A percentile compares a stretch with the other conserved stretches of the same genome.
These are phyloP conservation scores for Aphodius granarius DNA, from an alignment of 2,888 invertebrate genomes.

Conservation along the genomic window DNA sequence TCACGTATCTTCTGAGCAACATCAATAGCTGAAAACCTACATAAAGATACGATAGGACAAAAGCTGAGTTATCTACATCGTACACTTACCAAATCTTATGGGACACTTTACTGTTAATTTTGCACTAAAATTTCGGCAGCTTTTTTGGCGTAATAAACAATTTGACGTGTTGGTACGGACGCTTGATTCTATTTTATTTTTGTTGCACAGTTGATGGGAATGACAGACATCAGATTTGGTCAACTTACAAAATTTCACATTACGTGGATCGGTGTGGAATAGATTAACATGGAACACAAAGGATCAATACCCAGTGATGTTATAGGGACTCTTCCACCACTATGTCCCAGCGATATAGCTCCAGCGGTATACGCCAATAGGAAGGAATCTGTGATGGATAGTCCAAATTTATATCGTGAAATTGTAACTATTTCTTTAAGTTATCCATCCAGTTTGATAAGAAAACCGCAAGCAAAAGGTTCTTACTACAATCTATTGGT, in stretches of 20 bases:
- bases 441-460: background rate
- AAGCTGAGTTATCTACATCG: background rate
- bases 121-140: background rate
- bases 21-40: background rate
- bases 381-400: background rate
- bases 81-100: background rate
- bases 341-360: background rate
- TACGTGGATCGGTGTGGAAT: background rate
- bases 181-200: background rate
- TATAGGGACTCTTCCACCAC: background rate
- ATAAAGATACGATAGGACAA: background rate
- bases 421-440: background rate
- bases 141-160: background rate
- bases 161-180: background rate
- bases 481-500: too few species aligned
- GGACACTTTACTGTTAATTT: background rate
- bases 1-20: background rate
- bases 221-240: background rate
- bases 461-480: background rate
- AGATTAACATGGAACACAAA: background rate
- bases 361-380: background rate
- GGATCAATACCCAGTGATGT: constrained; percentile 8
- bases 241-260: background rate
- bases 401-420: background rate
- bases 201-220: background rate